Conservation (phyloP, 2,797 vertebrate species). For the Cygnus olor region DNA sequence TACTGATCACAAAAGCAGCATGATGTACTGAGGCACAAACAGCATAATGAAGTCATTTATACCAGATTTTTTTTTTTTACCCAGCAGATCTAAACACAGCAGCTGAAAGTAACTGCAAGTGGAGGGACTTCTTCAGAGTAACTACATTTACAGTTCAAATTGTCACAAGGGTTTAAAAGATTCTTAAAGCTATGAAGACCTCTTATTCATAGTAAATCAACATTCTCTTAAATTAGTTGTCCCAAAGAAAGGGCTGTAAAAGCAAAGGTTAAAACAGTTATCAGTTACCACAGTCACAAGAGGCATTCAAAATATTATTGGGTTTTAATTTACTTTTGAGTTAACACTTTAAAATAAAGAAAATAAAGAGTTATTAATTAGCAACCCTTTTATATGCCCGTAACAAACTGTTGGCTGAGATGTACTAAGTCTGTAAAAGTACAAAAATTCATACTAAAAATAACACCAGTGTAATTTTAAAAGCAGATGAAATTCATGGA, state of each 20-base stretch:
- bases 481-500: not conserved
- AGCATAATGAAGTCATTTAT: not conserved
- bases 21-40: not conserved
- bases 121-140: not conserved
- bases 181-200: not conserved
- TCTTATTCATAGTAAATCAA: not conserved
- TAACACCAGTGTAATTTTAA: not conserved
- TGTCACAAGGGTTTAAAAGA: not conserved
- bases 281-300: not conserved
- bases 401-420: not conserved
- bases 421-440: not conserved
- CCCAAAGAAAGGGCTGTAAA: not conserved
- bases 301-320: not conserved
- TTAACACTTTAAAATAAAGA: not conserved
- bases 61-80: too few relatives aligned
- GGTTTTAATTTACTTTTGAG: not conserved
- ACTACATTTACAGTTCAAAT: not conserved
- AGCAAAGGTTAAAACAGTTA: not conserved
- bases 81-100: not conserved
- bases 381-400: not conserved
- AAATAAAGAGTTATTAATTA: not conserved
- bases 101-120: not conserved
- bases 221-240: not conserved
- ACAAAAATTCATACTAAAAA: not conserved
- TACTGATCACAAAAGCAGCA: not conserved